These are phyloP conservation scores for Diaperis boleti DNA, from an alignment of 2,888 invertebrate genomes.

Conservation along the genomic window DNA sequence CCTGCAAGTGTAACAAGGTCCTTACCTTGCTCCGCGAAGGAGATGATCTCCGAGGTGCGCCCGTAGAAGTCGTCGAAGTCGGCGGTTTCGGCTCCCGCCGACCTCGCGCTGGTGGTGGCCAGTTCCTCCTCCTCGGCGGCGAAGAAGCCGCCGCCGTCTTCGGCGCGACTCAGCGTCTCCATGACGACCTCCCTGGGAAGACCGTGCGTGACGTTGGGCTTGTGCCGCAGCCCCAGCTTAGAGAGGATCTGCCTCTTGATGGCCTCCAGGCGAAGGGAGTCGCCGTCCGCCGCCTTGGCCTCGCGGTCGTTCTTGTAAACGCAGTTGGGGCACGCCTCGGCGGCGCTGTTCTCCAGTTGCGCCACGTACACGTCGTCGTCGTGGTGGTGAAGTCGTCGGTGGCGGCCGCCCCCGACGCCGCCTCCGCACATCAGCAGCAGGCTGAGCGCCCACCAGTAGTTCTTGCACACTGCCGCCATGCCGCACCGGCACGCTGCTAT, in stretches of 20 bases:
- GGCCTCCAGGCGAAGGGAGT: slow-evolving; percentile 75
- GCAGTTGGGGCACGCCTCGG: slow-evolving; percentile 64
- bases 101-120: slow-evolving; percentile 58
- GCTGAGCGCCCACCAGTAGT: no score
- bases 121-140: slow-evolving; percentile 53
- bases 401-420: no score
- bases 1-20: no score
- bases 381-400: no score
- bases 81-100: slow-evolving; percentile 65
- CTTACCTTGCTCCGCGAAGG: slow-evolving; percentile 82
- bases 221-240: slow-evolving; percentile 77
- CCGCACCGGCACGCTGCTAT: no score
- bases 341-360: slow-evolving; percentile 52
- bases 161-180: slow-evolving; percentile 77
- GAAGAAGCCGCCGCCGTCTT: slow-evolving; percentile 59
- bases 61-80: slow-evolving; percentile 79
- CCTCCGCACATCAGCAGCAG: no score
- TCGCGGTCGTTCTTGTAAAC: slow-evolving; percentile 57
- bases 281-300: slow-evolving; percentile 56
- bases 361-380: slow-evolving; percentile 50
- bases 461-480: no score
- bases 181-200: slow-evolving; percentile 78
- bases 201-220: slow-evolving; percentile 78
- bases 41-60: slow-evolving; percentile 81
- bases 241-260: slow-evolving; percentile 82